Percentiles rank a stretch among this genome's conserved stretches.
These are phyloP conservation scores for Cerceris ruficornis DNA, from an alignment of 2,888 invertebrate genomes.

Conservation along the genomic window DNA sequence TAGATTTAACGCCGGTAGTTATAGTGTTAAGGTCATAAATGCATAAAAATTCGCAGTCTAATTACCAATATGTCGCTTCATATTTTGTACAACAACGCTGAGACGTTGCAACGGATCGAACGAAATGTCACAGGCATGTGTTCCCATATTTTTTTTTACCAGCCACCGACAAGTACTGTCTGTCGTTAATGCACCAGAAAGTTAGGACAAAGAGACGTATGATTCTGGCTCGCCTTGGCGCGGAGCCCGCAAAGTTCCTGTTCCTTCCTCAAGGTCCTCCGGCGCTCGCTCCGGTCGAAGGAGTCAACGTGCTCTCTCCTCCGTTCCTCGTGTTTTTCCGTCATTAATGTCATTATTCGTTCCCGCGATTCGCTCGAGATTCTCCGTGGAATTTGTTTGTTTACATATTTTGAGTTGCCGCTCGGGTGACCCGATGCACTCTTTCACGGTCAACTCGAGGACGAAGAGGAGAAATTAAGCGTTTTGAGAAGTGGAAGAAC, in stretches of 20 bases:
- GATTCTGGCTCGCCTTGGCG: slow-evolving; percentile 72
- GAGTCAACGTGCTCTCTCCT: slow-evolving; percentile 65
- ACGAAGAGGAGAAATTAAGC: background rate
- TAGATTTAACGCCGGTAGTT: too few species aligned
- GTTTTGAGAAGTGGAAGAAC: too few species aligned
- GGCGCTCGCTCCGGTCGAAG: slow-evolving; percentile 59
- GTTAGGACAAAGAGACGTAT: slow-evolving; percentile 50
- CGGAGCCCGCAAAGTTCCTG: slow-evolving; percentile 70
- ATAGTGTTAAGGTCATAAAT: too few species aligned
- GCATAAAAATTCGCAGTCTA: too few species aligned
- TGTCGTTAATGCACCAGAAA: slow-evolving; percentile 30
- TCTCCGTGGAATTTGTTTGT: slow-evolving; percentile 27
- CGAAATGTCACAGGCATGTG: too few species aligned
- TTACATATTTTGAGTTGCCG: background rate
- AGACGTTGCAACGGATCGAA: too few species aligned
- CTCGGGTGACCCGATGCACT: slow-evolving; percentile 16
- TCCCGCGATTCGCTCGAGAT: slow-evolving; percentile 12
- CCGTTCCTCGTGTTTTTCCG: slow-evolving; percentile 42
- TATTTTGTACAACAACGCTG: too few species aligned
- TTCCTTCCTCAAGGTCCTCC: slow-evolving; percentile 72
- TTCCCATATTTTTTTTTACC: too few species aligned
- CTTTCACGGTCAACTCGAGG: slow-evolving; percentile 21
- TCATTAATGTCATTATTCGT: slow-evolving; percentile 26
- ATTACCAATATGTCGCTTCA: too few species aligned
- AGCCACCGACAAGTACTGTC: too few species aligned